A percentile compares a stretch with the other conserved stretches of the same genome.
Conservation (phyloP, 2,797 vertebrate genomes). For the Ctenochaetus hawaiiensis region DNA sequence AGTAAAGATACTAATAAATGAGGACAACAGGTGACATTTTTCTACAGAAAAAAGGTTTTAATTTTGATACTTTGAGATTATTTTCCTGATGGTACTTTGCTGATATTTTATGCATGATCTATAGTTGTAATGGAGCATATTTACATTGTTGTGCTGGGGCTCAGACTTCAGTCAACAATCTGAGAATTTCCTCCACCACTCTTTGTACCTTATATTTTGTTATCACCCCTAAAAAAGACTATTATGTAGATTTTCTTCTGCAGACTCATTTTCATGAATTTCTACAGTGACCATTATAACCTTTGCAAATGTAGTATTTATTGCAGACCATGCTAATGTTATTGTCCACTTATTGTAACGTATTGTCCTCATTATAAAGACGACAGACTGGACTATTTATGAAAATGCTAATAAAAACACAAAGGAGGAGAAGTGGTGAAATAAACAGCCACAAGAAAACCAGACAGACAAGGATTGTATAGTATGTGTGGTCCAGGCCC, state of each 20-base stretch:
- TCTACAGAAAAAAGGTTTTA: neutral
- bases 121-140: neutral
- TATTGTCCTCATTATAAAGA: neutral
- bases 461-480: constrained; percentile 41
- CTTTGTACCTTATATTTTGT: neutral
- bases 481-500: constrained; percentile 30
- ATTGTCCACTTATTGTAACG: constrained; percentile 9
- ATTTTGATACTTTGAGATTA: neutral
- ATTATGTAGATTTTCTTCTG: neutral
- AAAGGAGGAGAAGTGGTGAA: constrained; percentile 5
- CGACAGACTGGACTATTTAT: constrained; percentile 8
- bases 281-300: neutral
- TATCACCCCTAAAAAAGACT: neutral
- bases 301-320: neutral
- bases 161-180: neutral
- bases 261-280: neutral
- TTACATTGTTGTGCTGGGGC: neutral
- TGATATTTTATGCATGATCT: neutral
- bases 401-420: constrained; percentile 11
- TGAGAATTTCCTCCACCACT: neutral
- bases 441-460: constrained; percentile 21
- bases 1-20: neutral
- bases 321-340: neutral
- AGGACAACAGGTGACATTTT: neutral
- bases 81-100: neutral